Percentiles rank a stretch among this genome's conserved stretches.
Evolutionary conservation across 30 jellyfish, hydroid and myxozoan species (phyloP).

Genomic region (Hydractinia symbiolongicarpus): DNA sequence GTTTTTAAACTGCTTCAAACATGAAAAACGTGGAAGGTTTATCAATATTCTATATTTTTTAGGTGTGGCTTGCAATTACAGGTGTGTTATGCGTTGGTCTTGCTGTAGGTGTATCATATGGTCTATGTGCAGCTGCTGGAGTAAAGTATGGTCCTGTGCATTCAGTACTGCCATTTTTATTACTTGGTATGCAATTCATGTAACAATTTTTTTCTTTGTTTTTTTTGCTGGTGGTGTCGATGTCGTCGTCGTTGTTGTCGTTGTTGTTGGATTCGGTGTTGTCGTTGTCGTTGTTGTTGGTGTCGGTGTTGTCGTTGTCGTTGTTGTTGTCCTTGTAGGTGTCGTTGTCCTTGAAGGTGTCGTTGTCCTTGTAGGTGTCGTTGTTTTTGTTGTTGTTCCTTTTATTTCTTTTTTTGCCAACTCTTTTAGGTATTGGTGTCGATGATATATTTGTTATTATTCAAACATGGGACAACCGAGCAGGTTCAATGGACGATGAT

Average conservation of each 20-base stretch:
- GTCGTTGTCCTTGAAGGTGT: too few relatives aligned
- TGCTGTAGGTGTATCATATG: conserved; percentile 71
- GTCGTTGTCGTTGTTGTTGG: too few relatives aligned
- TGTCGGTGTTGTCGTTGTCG: too few relatives aligned
- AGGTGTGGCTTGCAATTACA: conserved; percentile 75
- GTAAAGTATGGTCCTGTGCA: conserved; percentile 83
- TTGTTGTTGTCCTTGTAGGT: too few relatives aligned
- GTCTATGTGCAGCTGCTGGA: conserved; percentile 72
- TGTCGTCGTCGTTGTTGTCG: too few relatives aligned
- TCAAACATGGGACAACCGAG: conserved; percentile 61
- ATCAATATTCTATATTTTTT: neutral
- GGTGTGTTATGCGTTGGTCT: conserved; percentile 76
- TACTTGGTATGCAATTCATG: conserved; percentile 54
- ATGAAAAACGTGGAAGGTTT: too few relatives aligned
- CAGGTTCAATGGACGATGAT: conserved; percentile 30
- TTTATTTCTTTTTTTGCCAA: neutral
- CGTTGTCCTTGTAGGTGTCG: too few relatives aligned
- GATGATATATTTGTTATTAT: conserved; percentile 77
- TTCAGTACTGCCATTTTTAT: conserved; percentile 68
- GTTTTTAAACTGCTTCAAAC: too few relatives aligned
- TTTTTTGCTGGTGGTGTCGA: neutral
- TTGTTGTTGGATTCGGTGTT: too few relatives aligned
- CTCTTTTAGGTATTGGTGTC: conserved; percentile 70
- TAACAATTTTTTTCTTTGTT: neutral
- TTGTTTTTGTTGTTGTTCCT: too few relatives aligned